A percentile compares a stretch with the other conserved stretches of the same genome.
Evolutionary conservation across 2,113 vertebrate species (phyloP).

Genomic region (Crocuta crocuta): DNA sequence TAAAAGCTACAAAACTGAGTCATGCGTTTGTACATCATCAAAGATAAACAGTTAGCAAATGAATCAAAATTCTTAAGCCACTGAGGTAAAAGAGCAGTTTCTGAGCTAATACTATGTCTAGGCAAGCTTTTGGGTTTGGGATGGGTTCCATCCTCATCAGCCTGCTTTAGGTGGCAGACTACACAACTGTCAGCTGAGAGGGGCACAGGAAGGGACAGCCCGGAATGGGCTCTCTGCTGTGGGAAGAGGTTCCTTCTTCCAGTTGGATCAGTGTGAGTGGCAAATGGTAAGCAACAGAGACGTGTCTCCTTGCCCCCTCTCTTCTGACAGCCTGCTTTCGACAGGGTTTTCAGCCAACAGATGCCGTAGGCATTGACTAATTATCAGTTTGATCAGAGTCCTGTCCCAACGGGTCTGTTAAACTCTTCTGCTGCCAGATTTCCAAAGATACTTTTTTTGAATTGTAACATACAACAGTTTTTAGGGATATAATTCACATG

Average conservation of each 20-base stretch:
- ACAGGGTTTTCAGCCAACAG: neutral
- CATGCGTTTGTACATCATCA: constrained; percentile 55
- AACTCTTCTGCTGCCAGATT: neutral
- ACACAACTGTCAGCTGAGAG: constrained; percentile 4
- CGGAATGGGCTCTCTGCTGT: neutral
- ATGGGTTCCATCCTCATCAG: constrained; percentile 42
- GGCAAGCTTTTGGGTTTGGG: constrained; percentile 57
- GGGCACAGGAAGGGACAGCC: neutral
- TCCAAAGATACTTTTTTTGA: neutral
- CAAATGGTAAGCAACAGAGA: neutral
- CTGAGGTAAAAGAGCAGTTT: constrained; percentile 71
- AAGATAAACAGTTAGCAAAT: constrained; percentile 77
- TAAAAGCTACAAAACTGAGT: constrained; percentile 68
- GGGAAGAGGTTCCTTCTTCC: neutral
- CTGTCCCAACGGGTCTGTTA: neutral
- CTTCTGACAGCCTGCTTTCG: neutral
- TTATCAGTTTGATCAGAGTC: neutral
- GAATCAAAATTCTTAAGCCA: constrained; percentile 67
- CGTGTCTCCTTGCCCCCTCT: neutral
- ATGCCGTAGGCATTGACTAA: neutral
- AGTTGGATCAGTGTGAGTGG: neutral
- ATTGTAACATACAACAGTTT: neutral
- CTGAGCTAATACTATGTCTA: constrained; percentile 58
- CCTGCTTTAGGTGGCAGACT: constrained; percentile 58
- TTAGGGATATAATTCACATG: neutral